A percentile compares a stretch with the other conserved stretches of the same genome.
These are phyloP conservation scores for Oophaga pumilio DNA, from an alignment of 2,113 vertebrate genomes.

Conservation along the genomic window DNA sequence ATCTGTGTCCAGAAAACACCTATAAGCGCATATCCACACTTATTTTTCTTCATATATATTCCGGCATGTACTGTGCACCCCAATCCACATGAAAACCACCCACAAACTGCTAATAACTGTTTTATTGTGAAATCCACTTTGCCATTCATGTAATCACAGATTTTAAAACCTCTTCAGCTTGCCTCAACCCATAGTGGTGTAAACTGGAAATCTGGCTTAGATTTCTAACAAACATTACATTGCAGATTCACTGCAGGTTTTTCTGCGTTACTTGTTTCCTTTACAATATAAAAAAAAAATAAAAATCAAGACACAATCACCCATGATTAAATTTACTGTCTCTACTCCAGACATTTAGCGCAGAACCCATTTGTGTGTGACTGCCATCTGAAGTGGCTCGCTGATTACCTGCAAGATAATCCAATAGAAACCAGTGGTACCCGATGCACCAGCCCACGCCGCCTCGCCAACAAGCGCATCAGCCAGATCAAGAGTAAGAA, in stretches of 20 bases:
- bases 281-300: neutral
- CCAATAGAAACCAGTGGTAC: conserved; percentile 98
- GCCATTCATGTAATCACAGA: too few relatives aligned
- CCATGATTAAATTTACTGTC: conserved; percentile 68
- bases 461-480: conserved; percentile 98
- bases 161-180: too few relatives aligned
- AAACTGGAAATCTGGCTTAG: too few relatives aligned
- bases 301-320: conserved; percentile 60
- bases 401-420: conserved; percentile 97
- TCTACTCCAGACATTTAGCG: conserved; percentile 87
- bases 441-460: conserved; percentile 93
- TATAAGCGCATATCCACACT: too few relatives aligned
- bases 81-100: too few relatives aligned
- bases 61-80: too few relatives aligned
- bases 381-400: conserved; percentile 99
- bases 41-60: too few relatives aligned
- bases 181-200: too few relatives aligned
- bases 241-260: neutral
- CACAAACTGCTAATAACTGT: too few relatives aligned
- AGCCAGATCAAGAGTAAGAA: conserved; percentile 99
- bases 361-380: conserved; percentile 99
- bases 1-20: too few relatives aligned
- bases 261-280: too few relatives aligned
- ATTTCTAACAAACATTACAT: neutral
- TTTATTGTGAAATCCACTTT: too few relatives aligned